Conservation (phyloP, 2,888 invertebrate species). For the Herminia tarsipennalis region DNA sequence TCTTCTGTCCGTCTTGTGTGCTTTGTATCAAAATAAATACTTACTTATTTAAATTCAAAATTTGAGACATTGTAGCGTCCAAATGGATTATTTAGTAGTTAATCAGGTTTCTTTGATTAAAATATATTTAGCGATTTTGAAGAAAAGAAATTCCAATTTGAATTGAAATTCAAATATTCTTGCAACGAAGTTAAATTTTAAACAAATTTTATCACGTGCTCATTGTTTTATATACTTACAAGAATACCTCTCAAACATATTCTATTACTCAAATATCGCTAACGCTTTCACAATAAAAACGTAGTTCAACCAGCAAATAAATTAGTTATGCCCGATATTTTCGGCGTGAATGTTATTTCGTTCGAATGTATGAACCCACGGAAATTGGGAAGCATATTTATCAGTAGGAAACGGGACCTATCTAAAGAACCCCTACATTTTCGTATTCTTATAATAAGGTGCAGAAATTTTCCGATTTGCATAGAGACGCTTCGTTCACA, state of each 20-base stretch:
- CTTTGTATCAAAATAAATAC: no score
- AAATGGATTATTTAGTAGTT: no score
- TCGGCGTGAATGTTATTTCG: constrained; percentile 78
- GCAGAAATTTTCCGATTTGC: constrained; percentile 79
- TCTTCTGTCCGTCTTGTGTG: no score
- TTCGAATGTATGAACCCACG: constrained; percentile 67
- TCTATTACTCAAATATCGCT: constrained; percentile 15
- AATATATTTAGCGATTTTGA: no score
- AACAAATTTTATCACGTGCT: no score
- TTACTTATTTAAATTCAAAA: no score
- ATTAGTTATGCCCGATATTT: constrained; percentile 81
- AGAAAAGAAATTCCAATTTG: no score
- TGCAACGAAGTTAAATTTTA: no score
- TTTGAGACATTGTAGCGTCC: no score
- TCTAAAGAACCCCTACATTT: constrained; percentile 59
- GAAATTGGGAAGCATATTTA: constrained; percentile 81
- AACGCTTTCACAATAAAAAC: neutral
- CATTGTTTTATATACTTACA: neutral
- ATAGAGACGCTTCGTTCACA: constrained; percentile 74
- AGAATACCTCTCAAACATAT: neutral
- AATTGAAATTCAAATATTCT: no score
- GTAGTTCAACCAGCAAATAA: constrained; percentile 63
- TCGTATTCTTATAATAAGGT: constrained; percentile 78
- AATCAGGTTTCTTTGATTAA: no score
- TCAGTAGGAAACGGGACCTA: constrained; percentile 73